phyloP scores from a whole-genome alignment of 92 coral and sea anemone species.

The Epizoanthus fatuus region DNA sequence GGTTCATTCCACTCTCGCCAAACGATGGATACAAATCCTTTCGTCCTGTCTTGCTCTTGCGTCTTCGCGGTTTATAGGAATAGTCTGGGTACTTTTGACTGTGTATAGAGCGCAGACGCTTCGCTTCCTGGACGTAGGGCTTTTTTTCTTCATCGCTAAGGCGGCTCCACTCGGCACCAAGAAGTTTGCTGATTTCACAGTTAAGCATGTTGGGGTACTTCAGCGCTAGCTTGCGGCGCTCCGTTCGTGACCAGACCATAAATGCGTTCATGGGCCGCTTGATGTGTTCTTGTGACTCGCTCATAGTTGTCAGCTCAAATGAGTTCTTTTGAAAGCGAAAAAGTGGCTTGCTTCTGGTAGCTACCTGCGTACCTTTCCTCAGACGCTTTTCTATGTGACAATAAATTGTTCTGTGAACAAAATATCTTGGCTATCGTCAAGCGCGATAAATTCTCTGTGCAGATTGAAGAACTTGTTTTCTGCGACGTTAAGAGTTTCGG shows the following conservation, averaged over 20 bases:
- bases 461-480: neutral
- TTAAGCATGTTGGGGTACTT: conserved; percentile 96
- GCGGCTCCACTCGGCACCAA: conserved; percentile 96
- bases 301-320: conserved; percentile 19
- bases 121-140: conserved; percentile 91
- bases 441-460: too few relatives aligned
- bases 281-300: conserved; percentile 71
- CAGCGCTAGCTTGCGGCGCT: conserved; percentile 89
- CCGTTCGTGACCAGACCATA: conserved; percentile 96
- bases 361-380: neutral
- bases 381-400: neutral
- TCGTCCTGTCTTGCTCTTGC: conserved; percentile 77
- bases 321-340: neutral
- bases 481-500: neutral
- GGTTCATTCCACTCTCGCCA: conserved; percentile 68
- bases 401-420: neutral
- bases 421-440: neutral
- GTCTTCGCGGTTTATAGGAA: conserved; percentile 90
- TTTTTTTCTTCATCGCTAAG: conserved; percentile 90
- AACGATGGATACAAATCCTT: conserved; percentile 84
- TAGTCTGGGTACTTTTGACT: conserved; percentile 95
- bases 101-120: conserved; percentile 89
- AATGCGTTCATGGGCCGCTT: conserved; percentile 95
- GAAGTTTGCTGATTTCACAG: conserved; percentile 94
- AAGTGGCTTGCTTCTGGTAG: neutral